Evolutionary conservation across 2,888 invertebrate genomes (phyloP), one percentile per base, ranked within the genome.

Genomic region (Drosophila recens): DNA sequence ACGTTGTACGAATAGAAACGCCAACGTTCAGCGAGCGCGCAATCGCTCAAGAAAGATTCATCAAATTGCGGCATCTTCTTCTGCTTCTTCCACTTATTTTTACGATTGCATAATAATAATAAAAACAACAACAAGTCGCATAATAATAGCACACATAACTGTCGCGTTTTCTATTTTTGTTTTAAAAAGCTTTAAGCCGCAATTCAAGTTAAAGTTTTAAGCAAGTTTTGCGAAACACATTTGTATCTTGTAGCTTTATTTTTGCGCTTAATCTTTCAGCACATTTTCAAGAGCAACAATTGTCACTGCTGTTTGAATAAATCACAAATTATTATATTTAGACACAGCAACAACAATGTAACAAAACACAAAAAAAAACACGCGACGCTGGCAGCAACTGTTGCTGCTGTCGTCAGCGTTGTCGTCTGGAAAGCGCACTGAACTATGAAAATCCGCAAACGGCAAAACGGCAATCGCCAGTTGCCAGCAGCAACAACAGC

Each of bases 21-120:
- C 76, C 87, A 89, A 57, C 89, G 90, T 67, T 92, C 91, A 30
- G 89, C 90, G 46, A 89, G 80, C 63, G 87, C 92, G 66, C 91
- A 92, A 73, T 91, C 91, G 69, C 82, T 87, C 66, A 92, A 80
- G 82, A 92, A 92, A 80, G 92, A 84, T 80, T 92, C 92, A 87
- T 92, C 92, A 80, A 92, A 92, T 70, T 91, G 83, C 80, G 92
- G 92, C 83, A 83, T 83, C 64, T 61, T 67, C 8, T 11, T 27
- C 17, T 38, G 17, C 23, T 65, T 34, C 48, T 56, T 40, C 43
- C 30, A 9, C 15, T 49, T 11, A n/a, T 20, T 68, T 75, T 76
- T 69, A 33, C 23, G 90, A 91, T 92, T 91, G 88, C 90, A 90
- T 90, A 90, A 91, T 81, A 53, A 58, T 54, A 9, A 9, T 56